Evolutionary conservation across 2,797 vertebrate species (phyloP).

Genomic region (Girardinus metallicus): DNA sequence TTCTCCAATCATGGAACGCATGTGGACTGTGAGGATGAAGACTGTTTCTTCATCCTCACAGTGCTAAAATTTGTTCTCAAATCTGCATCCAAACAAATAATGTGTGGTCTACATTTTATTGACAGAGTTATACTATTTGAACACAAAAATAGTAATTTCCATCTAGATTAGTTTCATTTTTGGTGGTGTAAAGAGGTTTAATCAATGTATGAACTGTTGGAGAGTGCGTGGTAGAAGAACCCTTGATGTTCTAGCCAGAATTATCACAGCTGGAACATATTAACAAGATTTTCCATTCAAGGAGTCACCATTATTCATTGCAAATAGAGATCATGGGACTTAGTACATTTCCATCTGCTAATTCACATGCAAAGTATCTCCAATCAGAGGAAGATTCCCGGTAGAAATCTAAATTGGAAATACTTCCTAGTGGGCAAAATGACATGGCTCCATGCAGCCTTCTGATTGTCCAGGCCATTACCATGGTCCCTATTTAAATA

Average conservation of each 20-base stretch:
- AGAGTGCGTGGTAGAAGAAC: neutral
- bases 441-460: conserved; percentile 7
- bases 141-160: neutral
- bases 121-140: neutral
- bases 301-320: neutral
- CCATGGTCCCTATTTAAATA: conserved; percentile 11
- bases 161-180: neutral
- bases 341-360: neutral
- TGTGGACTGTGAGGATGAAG: neutral
- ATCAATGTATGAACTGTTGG: neutral
- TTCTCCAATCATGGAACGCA: neutral
- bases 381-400: neutral
- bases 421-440: conserved; percentile 17
- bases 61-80: neutral
- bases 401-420: neutral
- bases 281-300: neutral
- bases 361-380: neutral
- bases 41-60: conserved; percentile 1
- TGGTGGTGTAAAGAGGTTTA: neutral
- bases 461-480: neutral
- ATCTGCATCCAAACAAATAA: neutral
- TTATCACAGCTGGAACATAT: neutral
- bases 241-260: neutral
- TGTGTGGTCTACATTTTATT: neutral
- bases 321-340: neutral